Percentiles rank a stretch among this genome's conserved stretches.
phyloP scores from a whole-genome alignment of 1,140 invertebrate species.

The Drosophila athabasca region DNA sequence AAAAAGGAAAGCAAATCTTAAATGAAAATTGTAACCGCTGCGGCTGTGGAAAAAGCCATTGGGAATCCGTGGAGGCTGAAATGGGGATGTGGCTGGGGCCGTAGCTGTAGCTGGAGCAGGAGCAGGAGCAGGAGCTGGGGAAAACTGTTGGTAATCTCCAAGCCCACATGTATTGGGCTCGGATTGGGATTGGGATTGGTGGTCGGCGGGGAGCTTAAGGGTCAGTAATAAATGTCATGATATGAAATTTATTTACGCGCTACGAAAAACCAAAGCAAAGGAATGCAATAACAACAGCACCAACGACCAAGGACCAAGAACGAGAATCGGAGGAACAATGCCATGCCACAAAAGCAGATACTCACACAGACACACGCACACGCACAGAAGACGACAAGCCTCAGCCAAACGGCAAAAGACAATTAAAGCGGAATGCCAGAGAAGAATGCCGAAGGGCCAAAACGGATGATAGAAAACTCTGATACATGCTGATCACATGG shows the following conservation, averaged over 20 bases:
- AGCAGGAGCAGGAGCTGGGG: not conserved
- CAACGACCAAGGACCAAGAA: slow-evolving; percentile 32
- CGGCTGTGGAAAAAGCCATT: slow-evolving; percentile 47
- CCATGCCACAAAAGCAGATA: slow-evolving; percentile 41
- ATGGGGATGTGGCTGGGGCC: slow-evolving; percentile 18
- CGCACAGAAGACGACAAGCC: slow-evolving; percentile 31
- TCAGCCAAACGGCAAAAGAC: slow-evolving; percentile 57
- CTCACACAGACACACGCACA: slow-evolving; percentile 28
- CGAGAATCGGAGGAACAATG: slow-evolving; percentile 54
- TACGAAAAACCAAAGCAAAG: slow-evolving; percentile 76
- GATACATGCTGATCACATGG: slow-evolving; percentile 9
- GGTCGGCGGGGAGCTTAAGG: slow-evolving; percentile 58
- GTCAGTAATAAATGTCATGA: slow-evolving; percentile 81
- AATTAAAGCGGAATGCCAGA: slow-evolving; percentile 55
- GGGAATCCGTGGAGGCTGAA: slow-evolving; percentile 44
- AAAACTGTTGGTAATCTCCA: slow-evolving; percentile 59
- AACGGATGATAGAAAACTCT: slow-evolving; percentile 25
- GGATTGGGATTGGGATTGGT: slow-evolving; percentile 33
- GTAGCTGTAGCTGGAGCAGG: not conserved
- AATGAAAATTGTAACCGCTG: slow-evolving; percentile 77
- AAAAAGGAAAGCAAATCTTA: slow-evolving; percentile 73
- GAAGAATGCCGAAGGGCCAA: slow-evolving; percentile 34
- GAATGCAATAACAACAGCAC: slow-evolving; percentile 67
- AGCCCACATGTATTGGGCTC: slow-evolving; percentile 48
- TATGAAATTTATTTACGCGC: slow-evolving; percentile 81